Conservation (phyloP, 92 coral and sea anemone species). For the Paramuricea clavata region DNA sequence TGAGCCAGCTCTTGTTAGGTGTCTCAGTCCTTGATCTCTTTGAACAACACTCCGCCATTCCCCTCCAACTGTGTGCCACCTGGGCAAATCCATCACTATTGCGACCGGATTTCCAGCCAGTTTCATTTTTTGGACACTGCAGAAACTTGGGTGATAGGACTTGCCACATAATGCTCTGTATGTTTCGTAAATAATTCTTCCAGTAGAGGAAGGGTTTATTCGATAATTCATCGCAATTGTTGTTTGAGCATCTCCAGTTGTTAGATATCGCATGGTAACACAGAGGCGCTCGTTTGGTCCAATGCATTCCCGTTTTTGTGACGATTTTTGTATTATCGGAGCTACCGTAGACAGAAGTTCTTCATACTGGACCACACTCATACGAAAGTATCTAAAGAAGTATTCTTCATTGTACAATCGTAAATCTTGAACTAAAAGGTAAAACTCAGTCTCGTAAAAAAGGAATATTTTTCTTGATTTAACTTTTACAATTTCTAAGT, state of each 20-base stretch:
- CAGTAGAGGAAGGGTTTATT: constrained; percentile 20
- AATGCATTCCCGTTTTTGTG: constrained; percentile 20
- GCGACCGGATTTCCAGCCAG: constrained; percentile 42
- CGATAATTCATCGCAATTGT: constrained; percentile 26
- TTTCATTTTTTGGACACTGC: constrained; percentile 33
- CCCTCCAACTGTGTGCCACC: constrained; percentile 3
- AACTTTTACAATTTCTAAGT: no score
- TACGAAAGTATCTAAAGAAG: constrained; percentile 24
- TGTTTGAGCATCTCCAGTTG: constrained; percentile 9
- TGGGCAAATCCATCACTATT: constrained; percentile 54
- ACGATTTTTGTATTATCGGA: constrained; percentile 3
- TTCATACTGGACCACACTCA: constrained; percentile 12
- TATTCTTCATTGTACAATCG: constrained; percentile 18
- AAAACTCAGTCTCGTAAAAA: no score
- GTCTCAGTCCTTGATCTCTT: constrained; percentile 31
- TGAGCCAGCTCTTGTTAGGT: constrained; percentile 22
- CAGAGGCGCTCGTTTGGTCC: constrained; percentile 30
- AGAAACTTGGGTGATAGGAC: constrained; percentile 34
- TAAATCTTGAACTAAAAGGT: constrained; percentile 44
- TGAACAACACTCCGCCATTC: background rate
- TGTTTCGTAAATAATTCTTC: constrained; percentile 55
- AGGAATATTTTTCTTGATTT: no score
- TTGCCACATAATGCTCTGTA: constrained; percentile 63
- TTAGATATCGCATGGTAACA: constrained; percentile 17
- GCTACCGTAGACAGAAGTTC: constrained; percentile 1